These are phyloP conservation scores for Centropus unirufus DNA, from an alignment of 2,113 vertebrate species.

Conservation along the genomic window DNA sequence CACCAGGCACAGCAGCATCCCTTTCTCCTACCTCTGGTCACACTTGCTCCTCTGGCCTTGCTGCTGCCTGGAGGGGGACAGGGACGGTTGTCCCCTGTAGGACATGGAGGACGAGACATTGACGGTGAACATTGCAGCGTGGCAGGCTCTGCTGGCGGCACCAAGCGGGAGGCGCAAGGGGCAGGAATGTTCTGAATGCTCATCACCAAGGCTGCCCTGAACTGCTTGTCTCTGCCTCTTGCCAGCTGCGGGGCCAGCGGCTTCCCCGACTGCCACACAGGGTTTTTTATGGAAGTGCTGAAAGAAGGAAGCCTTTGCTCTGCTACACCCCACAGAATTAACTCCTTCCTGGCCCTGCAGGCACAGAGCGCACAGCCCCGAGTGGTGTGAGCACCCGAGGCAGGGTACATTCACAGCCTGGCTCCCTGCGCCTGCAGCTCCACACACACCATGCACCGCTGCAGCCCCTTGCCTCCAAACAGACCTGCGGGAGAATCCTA, in stretches of 20 bases:
- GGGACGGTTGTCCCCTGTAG: conserved; percentile 62
- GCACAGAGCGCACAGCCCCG: accelerated
- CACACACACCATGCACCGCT: accelerated
- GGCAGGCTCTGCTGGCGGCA: background rate
- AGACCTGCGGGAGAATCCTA: background rate
- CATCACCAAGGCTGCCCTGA: accelerated
- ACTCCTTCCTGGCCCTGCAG: background rate
- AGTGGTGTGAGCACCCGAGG: background rate
- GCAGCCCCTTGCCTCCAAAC: background rate
- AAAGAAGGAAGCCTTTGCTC: background rate
- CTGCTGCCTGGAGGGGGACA: conserved; percentile 57
- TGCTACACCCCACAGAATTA: background rate
- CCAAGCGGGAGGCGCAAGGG: background rate
- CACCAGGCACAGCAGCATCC: background rate
- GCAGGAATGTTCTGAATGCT: background rate
- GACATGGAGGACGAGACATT: conserved; percentile 82
- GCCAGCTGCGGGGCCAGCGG: accelerated
- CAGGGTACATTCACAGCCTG: accelerated
- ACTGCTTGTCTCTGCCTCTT: background rate
- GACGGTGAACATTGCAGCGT: conserved; percentile 78
- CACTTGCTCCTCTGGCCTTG: conserved; percentile 62
- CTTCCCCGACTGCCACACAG: background rate
- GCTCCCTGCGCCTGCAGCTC: background rate
- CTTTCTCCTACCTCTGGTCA: background rate
- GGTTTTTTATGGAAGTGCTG: background rate